Evolutionary conservation across 2,888 invertebrate genomes (phyloP).

Genomic region (Himalopsyche anomala): DNA sequence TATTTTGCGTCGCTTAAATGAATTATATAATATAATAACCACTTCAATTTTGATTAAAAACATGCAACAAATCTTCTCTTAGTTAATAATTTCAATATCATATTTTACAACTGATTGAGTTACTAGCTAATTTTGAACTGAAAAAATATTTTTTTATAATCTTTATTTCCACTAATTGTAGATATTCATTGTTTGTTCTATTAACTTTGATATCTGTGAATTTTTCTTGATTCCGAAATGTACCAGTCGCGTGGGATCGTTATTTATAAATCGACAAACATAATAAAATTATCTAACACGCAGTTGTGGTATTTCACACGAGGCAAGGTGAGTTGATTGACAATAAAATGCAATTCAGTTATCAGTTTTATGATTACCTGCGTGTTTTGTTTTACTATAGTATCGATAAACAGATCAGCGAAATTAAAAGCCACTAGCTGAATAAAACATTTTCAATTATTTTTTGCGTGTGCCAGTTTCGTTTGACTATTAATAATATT

Average conservation of each 20-base stretch:
- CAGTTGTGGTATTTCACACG: slow-evolving; percentile 6
- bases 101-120: no score
- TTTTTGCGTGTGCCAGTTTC: no score
- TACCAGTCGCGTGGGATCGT: not conserved
- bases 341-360: slow-evolving; percentile 7
- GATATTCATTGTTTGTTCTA: no score
- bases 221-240: not conserved
- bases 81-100: no score
- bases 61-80: no score
- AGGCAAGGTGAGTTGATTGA: slow-evolving; percentile 30
- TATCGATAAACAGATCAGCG: not conserved
- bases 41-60: no score
- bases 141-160: no score
- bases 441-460: not conserved
- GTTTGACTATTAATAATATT: no score
- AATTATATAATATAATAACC: no score
- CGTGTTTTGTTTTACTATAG: not conserved
- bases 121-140: no score
- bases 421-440: not conserved
- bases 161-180: no score
- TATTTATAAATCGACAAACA: not conserved
- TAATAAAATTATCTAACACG: not conserved
- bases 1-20: no score
- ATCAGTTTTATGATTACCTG: not conserved
- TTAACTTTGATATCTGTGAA: not conserved